Evolutionary conservation across 2,888 invertebrate species (phyloP).

Genomic region (Parnassius glacialis): DNA sequence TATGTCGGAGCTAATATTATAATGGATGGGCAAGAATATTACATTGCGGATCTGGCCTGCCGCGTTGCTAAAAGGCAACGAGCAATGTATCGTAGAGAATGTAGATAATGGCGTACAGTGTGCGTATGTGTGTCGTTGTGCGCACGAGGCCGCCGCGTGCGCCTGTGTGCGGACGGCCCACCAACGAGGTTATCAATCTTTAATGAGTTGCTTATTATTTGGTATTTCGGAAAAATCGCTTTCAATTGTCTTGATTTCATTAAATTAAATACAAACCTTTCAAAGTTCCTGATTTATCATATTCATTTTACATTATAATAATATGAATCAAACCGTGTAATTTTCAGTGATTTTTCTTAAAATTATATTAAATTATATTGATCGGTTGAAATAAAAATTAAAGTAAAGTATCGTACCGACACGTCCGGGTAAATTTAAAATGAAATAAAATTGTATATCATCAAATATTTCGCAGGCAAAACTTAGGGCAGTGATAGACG

Average conservation of each 20-base stretch:
- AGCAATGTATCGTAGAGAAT: slow-evolving; percentile 42
- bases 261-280: not conserved
- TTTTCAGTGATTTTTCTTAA: too few species aligned
- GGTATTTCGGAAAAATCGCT: slow-evolving; percentile 52
- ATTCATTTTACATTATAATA: too few species aligned
- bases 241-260: slow-evolving; percentile 37
- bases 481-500: too few species aligned
- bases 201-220: slow-evolving; percentile 58
- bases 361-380: too few species aligned
- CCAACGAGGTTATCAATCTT: slow-evolving; percentile 70
- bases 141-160: slow-evolving; percentile 40
- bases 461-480: too few species aligned
- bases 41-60: slow-evolving; percentile 43
- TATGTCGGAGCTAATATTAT: slow-evolving; percentile 31
- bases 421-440: too few species aligned
- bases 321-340: too few species aligned
- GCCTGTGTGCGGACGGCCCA: slow-evolving; percentile 48
- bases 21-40: slow-evolving; percentile 34
- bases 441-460: too few species aligned
- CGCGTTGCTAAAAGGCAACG: slow-evolving; percentile 34
- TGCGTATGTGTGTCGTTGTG: slow-evolving; percentile 39
- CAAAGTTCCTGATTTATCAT: too few species aligned
- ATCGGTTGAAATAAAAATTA: too few species aligned
- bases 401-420: too few species aligned
- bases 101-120: slow-evolving; percentile 41